phyloP scores from a whole-genome alignment of 37 sponge, comb jelly and placozoan species.

The Tethya wilhelma region DNA sequence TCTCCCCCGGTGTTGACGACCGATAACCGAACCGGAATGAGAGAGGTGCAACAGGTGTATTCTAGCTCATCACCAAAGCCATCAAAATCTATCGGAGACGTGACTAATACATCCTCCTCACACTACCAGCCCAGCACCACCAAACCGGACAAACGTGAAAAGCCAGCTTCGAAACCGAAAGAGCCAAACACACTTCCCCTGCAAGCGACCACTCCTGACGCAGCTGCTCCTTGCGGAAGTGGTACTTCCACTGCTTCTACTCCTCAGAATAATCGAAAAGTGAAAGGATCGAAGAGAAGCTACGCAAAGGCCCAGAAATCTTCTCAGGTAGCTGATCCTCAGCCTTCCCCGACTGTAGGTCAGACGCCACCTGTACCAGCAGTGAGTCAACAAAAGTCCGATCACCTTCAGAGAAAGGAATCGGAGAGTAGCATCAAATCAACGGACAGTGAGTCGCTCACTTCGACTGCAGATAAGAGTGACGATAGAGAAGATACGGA shows the following conservation, averaged over 20 bases:
- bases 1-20: too few species aligned
- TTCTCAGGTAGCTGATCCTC: neutral
- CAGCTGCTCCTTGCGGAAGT: neutral
- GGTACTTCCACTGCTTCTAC: slow-evolving; percentile 2
- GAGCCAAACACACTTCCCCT: neutral
- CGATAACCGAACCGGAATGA: too few species aligned
- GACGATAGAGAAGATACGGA: slow-evolving; percentile 18
- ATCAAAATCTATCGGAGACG: too few species aligned
- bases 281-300: neutral
- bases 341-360: neutral
- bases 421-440: slow-evolving; percentile 54
- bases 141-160: neutral
- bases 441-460: slow-evolving; percentile 34
- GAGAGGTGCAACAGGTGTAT: neutral
- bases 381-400: neutral
- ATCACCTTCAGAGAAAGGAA: slow-evolving; percentile 44
- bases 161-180: neutral
- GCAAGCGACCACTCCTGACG: neutral
- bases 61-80: neutral
- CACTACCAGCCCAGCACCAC: neutral
- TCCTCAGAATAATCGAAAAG: neutral
- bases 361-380: neutral
- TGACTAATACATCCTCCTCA: neutral
- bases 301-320: slow-evolving; percentile 11
- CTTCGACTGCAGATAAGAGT: slow-evolving; percentile 22